These are phyloP conservation scores for Amphilophus citrinellus DNA, from an alignment of 2,113 vertebrate species.

Conservation along the genomic window DNA sequence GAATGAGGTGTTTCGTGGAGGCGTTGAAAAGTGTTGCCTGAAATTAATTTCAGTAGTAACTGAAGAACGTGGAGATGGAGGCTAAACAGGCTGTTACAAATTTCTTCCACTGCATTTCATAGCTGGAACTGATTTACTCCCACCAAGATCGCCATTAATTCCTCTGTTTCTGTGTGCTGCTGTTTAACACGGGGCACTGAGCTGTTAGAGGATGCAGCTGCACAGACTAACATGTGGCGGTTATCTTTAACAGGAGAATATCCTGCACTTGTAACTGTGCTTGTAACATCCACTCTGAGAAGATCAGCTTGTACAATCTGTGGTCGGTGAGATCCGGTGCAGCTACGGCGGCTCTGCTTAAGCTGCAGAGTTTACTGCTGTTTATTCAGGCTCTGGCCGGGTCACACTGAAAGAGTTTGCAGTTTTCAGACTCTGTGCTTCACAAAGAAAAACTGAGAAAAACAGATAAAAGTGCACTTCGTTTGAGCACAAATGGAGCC, in stretches of 20 bases:
- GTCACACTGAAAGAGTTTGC: not conserved
- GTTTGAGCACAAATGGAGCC: not conserved
- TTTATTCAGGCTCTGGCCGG: not conserved
- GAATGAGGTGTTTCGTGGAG: not conserved
- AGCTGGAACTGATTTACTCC: not conserved
- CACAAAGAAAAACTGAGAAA: not conserved
- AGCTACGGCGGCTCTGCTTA: not conserved
- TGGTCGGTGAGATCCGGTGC: not conserved
- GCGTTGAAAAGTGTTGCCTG: not conserved
- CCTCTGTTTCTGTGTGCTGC: not conserved
- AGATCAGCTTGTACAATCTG: not conserved
- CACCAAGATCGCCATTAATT: not conserved
- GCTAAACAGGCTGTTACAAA: not conserved
- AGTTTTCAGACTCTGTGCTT: not conserved
- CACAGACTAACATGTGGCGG: not conserved
- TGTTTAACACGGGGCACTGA: not conserved
- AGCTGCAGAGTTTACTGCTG: not conserved
- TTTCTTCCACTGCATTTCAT: slow-evolving; percentile 15
- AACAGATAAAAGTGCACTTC: not conserved
- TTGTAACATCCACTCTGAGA: not conserved
- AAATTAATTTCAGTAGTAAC: not conserved
- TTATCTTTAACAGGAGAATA: not conserved
- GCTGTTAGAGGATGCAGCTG: not conserved
- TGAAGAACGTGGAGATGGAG: not conserved
- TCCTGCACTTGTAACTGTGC: not conserved